A percentile compares a stretch with the other conserved stretches of the same genome.
Conservation (phyloP, 1,140 invertebrate genomes). For the Drosophila insularis region DNA sequence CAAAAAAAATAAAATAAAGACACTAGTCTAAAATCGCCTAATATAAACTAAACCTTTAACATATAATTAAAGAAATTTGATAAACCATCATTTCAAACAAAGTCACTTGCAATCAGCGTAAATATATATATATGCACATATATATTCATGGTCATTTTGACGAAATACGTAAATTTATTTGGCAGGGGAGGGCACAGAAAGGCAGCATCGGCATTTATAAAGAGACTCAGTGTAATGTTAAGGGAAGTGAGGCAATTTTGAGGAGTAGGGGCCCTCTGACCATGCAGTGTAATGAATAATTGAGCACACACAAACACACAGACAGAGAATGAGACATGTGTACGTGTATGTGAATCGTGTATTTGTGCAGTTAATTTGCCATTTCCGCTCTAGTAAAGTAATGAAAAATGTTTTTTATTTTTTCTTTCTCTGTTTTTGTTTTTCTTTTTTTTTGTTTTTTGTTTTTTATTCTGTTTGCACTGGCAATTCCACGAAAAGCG, state of each 20-base stretch:
- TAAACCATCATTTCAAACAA: neutral
- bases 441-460: neutral
- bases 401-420: conserved; percentile 65
- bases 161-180: conserved; percentile 31
- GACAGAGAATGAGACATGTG: conserved; percentile 21
- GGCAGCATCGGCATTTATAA: conserved; percentile 2
- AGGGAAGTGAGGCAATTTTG: conserved; percentile 1
- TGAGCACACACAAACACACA: conserved; percentile 53
- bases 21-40: too few relatives aligned
- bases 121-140: neutral
- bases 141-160: conserved; percentile 21
- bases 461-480: neutral
- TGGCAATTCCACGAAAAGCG: conserved; percentile 40
- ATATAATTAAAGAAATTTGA: too few relatives aligned
- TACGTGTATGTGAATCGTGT: conserved; percentile 36
- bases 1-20: too few relatives aligned
- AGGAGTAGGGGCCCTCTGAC: conserved; percentile 3
- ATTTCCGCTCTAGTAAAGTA: conserved; percentile 78
- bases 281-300: conserved; percentile 72
- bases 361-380: conserved; percentile 80
- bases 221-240: conserved; percentile 7
- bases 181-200: neutral
- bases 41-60: too few relatives aligned
- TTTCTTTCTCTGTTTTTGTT: neutral
- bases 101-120: neutral